Base-by-base conservation (phyloP, 2,797 vertebrate species). In the Sandelia bainsii region DNA sequence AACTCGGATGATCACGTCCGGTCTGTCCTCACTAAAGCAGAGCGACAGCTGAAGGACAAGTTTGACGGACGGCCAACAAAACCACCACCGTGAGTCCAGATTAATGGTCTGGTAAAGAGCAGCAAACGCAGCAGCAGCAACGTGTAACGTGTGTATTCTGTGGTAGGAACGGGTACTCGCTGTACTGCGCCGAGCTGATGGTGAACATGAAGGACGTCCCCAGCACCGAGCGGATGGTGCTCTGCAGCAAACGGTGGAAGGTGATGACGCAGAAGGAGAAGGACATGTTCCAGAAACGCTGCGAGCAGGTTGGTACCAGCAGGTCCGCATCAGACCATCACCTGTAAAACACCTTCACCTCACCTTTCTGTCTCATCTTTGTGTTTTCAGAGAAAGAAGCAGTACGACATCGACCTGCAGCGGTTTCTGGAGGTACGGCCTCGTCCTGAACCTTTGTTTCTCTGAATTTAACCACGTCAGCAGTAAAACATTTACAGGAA, bases 191-290 rank as follows among this genome's bases (percentile, higher is more conserved):
- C 0, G 95, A 96, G 88, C 92, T 96, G 65, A 96, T 96, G 94
- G 94, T 95, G 25, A 96, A 94, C 91, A 95, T 96, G 94, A 95
- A 95, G 88, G 94, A 96, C 29, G 94, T 96, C 8, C 95, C 94
- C 0, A 94, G 94, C 74, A 96, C 95, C 0, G 95, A 96, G 91
- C 87, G 95, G 17, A 96, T 96, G 95, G 94, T 95, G 1, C 87
- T 95, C 14, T 96, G 95, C 86, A 95, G 95, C 44, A 95, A 95
- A 56, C 94, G 94, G 85, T 96, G 95, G 95, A 96, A 95, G 64
- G 81, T 95, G 83, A 95, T 95, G 94, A 95, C 92, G 0, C 94
- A 95, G 84, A 95, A 94, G 11, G 95, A 96, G 84, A 96, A 96
- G 82, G 95, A 96, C 90, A 93, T 92, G 92, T 95, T 94, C 46